Conservation (phyloP, 2,797 vertebrate genomes). For the Rhinoraja longicauda region DNA sequence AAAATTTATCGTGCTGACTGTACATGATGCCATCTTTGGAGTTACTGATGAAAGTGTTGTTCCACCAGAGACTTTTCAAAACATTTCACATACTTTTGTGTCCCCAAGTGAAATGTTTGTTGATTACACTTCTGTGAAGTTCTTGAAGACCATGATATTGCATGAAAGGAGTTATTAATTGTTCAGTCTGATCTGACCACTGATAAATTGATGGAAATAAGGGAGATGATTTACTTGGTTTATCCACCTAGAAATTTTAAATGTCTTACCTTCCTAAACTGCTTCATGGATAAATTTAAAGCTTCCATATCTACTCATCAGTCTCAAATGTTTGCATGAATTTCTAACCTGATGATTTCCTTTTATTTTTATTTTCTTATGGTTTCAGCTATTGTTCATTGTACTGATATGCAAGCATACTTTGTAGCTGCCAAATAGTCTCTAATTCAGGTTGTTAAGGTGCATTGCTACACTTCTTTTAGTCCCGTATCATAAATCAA, state of each 20-base stretch:
- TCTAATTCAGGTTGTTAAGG: background rate
- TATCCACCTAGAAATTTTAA: background rate
- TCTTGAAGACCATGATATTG: background rate
- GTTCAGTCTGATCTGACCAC: background rate
- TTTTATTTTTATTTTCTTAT: background rate
- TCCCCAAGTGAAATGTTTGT: background rate
- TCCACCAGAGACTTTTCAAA: background rate
- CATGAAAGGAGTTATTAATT: background rate
- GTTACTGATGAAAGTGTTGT: background rate
- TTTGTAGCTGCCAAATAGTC: background rate
- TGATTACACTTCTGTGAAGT: background rate
- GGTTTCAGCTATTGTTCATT: background rate
- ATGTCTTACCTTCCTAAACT: background rate
- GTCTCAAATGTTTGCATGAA: background rate
- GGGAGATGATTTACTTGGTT: background rate
- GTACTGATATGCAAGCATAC: background rate
- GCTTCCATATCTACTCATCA: background rate
- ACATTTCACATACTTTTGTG: background rate
- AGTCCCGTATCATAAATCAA: background rate
- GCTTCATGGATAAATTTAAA: background rate
- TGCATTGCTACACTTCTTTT: background rate
- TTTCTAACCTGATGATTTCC: background rate
- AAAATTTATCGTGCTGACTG: background rate
- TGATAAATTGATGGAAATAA: background rate
- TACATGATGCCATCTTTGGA: background rate